These are phyloP conservation scores for Plagodis dolabraria DNA, from an alignment of 2,888 invertebrate genomes.

Conservation along the genomic window DNA sequence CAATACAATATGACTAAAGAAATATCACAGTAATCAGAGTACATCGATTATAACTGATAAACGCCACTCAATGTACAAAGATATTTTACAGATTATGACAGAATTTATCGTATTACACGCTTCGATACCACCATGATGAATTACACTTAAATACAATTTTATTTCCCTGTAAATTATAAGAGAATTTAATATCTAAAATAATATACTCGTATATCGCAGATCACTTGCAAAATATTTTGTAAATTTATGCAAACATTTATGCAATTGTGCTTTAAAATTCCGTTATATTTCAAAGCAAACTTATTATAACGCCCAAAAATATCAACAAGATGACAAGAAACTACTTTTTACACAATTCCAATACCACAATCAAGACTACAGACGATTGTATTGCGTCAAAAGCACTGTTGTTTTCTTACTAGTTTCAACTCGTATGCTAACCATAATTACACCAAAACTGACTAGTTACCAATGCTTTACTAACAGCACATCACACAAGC, in stretches of 20 bases:
- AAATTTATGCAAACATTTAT: too few species aligned
- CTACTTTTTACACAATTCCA: too few species aligned
- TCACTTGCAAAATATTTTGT: too few species aligned
- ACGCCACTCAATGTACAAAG: conserved; percentile 58
- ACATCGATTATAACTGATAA: conserved; percentile 63
- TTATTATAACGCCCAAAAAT: too few species aligned
- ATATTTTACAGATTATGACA: conserved; percentile 63
- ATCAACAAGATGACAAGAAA: too few species aligned
- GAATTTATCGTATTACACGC: conserved; percentile 53
- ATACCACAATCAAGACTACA: too few species aligned
- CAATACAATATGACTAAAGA: conserved; percentile 42
- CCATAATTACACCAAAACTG: not conserved
- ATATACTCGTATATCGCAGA: too few species aligned
- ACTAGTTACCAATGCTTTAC: conserved; percentile 7
- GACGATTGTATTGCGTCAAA: too few species aligned
- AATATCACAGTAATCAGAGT: conserved; percentile 33
- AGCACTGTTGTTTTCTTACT: not conserved
- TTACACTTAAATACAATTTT: conserved; percentile 31
- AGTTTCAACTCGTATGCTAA: not conserved
- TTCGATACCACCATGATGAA: conserved; percentile 50
- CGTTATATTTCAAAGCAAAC: too few species aligned
- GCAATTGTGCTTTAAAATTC: too few species aligned
- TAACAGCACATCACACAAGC: conserved; percentile 11
- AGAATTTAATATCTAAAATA: too few species aligned
- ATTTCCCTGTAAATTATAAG: not conserved